Evolutionary conservation across 2,888 invertebrate genomes (phyloP), one percentile per base, ranked within the genome.

Genomic region (Opisthograptis luteolata): DNA sequence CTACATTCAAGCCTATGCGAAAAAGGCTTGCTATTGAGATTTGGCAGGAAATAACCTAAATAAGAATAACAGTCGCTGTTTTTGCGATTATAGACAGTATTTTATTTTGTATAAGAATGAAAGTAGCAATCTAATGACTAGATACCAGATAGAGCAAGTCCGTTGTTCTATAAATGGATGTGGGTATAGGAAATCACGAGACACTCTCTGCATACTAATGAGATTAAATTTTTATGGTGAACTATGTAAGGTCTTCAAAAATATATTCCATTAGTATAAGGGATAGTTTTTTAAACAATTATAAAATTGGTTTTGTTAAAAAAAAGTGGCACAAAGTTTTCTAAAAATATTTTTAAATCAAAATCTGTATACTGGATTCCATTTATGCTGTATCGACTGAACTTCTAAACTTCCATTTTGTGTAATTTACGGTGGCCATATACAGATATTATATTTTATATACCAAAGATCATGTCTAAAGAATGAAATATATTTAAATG

Each of bases 391-490:
- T 70, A 76, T 64, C 55, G 77, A 80, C 76, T 83, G 77, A 79
- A 71, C 30, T 72, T 70, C 52, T 68, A 62, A 70, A 72, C 79
- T 83, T 84, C 79, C 81, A 84, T 71, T 73, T 70, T 70, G 73
- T 62, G 60, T 63, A 70, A 75, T 73, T 59, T 75, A 68, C 64
- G 70, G 79, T 78, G 81, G 84, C 84, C 84, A 84, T 84, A 81
- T 75, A 81, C 75, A 80, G 79, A 76, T 81, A 78, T 76, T 80
- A 81, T 84, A 83, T 84, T 84, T 83, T 84, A 79, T 83, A 83
- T 82, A 84, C 86, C 86, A 85, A 86, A 86, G 86, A 86, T 76
- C 73, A 76, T 73, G 69, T 83, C 77, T 82, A 83, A 79, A 81
- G 84, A 85, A 83, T 81, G 81, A 81, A 72, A 70, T 79, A 80